Evolutionary conservation across 2,888 invertebrate genomes (phyloP), one percentile per base, ranked within the genome.

Genomic region (Amiota minor): DNA sequence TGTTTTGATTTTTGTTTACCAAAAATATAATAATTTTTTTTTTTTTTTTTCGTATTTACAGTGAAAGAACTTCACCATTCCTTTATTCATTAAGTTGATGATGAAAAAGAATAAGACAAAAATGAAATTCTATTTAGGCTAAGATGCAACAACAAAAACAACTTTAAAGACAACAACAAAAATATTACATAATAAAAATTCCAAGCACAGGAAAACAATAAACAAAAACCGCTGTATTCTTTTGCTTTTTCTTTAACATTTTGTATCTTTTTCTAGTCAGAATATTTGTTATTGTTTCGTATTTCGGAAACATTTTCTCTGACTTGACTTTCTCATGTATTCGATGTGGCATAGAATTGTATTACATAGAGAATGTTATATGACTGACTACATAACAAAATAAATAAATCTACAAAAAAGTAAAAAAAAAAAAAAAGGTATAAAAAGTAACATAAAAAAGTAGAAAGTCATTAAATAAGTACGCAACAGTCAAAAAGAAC

Each of bases 381-480:
- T 59, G 20, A n/a, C 23, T 2, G 10, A 18, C 18, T 20, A 59
- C 59, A 20, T 20, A 20, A 59, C 35, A 59, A 11, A 16, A 11
- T 11, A 18, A 14, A 45, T 14, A 62, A 67, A 49, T 49, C n/a
- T n/a, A n/a, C n/a, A n/a, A n/a, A n/a, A 67, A 67, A 49, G 20
- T 20, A 67, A 67, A 18, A 47, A 67, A 67, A 16, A 49, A 20
- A 53, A 68, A 35, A 35, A 35, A 4, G 6, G 35, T 35, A 35
- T 47, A 20, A 61, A 64, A 72, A 76, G 35, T 35, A 35, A 35
- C 2, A 35, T 35, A 35, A 35, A 35, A 82, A 83, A 83, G 82
- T 81, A 82, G 84, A 82, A 82, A 82, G 81, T 82, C 81, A 83
- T 82, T 82, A 82, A 79, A 75, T 78, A 82, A 82, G 81, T 79